A percentile compares a stretch with the other conserved stretches of the same genome.
Evolutionary conservation across 2,888 invertebrate genomes (phyloP).

Genomic region (Athetis lepigone): DNA sequence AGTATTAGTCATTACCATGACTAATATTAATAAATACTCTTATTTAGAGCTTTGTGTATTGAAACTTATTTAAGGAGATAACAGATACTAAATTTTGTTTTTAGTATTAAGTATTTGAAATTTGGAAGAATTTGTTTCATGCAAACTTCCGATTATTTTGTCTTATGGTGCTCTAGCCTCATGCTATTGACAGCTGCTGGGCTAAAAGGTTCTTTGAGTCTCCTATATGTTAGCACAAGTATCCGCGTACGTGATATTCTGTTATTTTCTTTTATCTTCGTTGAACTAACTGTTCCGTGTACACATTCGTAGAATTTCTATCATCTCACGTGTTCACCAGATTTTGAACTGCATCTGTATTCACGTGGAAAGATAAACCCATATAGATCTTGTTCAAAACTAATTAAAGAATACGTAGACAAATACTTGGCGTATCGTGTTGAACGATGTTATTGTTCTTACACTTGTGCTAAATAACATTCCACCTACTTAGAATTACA

Average conservation of each 20-base stretch:
- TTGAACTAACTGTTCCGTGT: neutral
- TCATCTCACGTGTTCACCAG: slow-evolving; percentile 7
- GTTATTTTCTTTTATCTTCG: neutral
- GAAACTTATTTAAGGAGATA: neutral
- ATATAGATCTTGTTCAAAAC: slow-evolving; percentile 23
- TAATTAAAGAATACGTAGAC: slow-evolving; percentile 27
- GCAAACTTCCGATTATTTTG: neutral
- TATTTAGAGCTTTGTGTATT: neutral
- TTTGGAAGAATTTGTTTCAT: neutral
- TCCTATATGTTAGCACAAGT: neutral
- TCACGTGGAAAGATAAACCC: slow-evolving; percentile 32
- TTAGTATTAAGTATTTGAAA: neutral
- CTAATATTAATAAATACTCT: too few species aligned
- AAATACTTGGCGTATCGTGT: slow-evolving; percentile 8
- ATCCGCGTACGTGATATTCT: neutral
- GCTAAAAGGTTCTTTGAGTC: neutral
- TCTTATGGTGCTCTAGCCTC: neutral
- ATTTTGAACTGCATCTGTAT: slow-evolving; percentile 1
- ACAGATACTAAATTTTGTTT: neutral
- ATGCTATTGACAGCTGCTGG: neutral
- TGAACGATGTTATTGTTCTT: slow-evolving; percentile 32
- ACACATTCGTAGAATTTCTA: slow-evolving; percentile 3
- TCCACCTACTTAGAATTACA: slow-evolving; percentile 29
- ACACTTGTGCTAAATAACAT: slow-evolving; percentile 44
- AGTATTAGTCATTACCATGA: slow-evolving; percentile 20